phyloP scores from a whole-genome alignment of 2,888 invertebrate species.

The Malthinus seriepunctatus region DNA sequence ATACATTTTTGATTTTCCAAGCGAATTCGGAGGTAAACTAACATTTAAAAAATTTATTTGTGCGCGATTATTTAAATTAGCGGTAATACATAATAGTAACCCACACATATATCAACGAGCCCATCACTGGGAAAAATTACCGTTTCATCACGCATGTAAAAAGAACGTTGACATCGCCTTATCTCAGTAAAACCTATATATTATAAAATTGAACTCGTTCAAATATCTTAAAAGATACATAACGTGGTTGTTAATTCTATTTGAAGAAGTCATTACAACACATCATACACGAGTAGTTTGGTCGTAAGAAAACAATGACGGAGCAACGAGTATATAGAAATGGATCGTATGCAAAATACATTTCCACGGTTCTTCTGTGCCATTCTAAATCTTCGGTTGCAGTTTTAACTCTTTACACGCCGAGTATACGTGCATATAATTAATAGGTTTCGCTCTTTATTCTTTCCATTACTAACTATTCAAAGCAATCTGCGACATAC shows the following conservation, averaged over 20 bases:
- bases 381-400: conserved; percentile 20
- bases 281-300: neutral
- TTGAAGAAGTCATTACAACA: conserved; percentile 2
- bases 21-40: conserved; percentile 12
- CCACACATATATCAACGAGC: conserved; percentile 18
- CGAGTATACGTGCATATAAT: conserved; percentile 28
- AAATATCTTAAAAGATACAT: neutral
- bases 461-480: conserved; percentile 21
- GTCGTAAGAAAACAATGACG: conserved; percentile 10
- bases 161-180: conserved; percentile 13
- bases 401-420: conserved; percentile 27
- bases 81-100: conserved; percentile 18
- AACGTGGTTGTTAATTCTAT: conserved; percentile 3
- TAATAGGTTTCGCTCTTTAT: conserved; percentile 32
- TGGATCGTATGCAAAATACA: conserved; percentile 24
- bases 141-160: conserved; percentile 20
- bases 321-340: conserved; percentile 8
- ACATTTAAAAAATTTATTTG: conserved; percentile 7
- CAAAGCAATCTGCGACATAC: conserved; percentile 28
- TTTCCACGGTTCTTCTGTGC: conserved; percentile 23
- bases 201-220: conserved; percentile 6
- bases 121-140: conserved; percentile 17
- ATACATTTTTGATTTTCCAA: too few species aligned
- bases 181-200: conserved; percentile 9
- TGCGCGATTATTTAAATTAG: conserved; percentile 13